Evolutionary conservation across 92 coral and sea anemone genomes (phyloP).

Genomic region (Epizoanthus stellaris): DNA sequence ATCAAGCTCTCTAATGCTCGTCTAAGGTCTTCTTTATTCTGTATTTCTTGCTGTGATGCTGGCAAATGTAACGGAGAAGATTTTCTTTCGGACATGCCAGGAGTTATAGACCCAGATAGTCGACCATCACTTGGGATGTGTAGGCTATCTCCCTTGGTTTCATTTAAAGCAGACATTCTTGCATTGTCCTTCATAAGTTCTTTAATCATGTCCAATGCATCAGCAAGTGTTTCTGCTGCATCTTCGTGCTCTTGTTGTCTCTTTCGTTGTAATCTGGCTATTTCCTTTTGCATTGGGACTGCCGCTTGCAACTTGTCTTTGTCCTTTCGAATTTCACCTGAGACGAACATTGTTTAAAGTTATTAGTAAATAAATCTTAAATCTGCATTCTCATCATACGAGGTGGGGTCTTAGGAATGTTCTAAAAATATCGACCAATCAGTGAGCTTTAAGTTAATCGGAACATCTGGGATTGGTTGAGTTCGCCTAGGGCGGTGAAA

Average conservation of each 20-base stretch:
- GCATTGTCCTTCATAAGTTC: constrained; percentile 51
- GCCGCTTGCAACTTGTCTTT: constrained; percentile 63
- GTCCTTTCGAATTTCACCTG: constrained; percentile 46
- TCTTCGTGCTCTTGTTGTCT: constrained; percentile 82
- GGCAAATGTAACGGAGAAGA: neutral
- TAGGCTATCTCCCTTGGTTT: neutral
- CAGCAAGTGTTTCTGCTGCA: constrained; percentile 67
- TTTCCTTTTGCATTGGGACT: constrained; percentile 78
- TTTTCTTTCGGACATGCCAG: neutral
- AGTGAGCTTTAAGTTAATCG: no score
- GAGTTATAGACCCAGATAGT: neutral
- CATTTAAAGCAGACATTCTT: neutral
- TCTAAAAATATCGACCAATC: no score
- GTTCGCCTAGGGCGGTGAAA: no score
- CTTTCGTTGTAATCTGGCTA: constrained; percentile 75
- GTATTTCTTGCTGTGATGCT: constrained; percentile 55
- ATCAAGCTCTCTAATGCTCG: constrained; percentile 71
- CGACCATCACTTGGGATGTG: neutral
- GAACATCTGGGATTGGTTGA: no score
- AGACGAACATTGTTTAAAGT: constrained; percentile 3
- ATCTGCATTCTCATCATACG: no score
- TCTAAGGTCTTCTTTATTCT: constrained; percentile 64
- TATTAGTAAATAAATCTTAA: neutral
- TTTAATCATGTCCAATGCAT: constrained; percentile 69
- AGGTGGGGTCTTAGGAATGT: no score